Evolutionary conservation across 2,113 vertebrate species (phyloP), one percentile per base, ranked within the genome.

Genomic region (Zonotrichia leucophrys): DNA sequence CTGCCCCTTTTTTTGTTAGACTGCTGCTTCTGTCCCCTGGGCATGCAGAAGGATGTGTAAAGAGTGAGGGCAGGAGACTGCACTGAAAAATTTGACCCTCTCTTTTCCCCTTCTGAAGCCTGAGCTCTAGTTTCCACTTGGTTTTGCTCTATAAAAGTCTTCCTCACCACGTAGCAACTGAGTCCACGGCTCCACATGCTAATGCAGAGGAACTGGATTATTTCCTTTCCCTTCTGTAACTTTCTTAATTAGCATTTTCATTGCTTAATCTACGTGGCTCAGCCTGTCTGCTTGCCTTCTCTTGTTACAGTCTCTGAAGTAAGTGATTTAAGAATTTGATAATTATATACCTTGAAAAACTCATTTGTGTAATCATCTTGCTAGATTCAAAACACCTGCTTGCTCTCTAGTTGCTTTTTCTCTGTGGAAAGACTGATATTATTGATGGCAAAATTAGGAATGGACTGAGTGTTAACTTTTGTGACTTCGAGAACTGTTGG

Each of bases 301-400:
- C 90, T 92, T 92, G 88, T 88, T 90, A 58, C 79, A 80, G 59
- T 42, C 55, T 83, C 86, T 83, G 72, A 95, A 94, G 83, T 68
- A 69, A 83, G 50, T 42, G 42, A 90, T 88, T 73, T 90, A 81
- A 63, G 63, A 86, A 83, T 83, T 88, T 74, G 27, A 16, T 93
- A 94, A 88, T 95, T 93, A 74, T 27, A 50, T 90, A 77, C 83
- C 55, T 90, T 58, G 72, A 74, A 69, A 92, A 89, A 46, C 31
- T 76, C 11, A 47, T 62, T 77, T 85, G 25, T 90, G 11, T 80
- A 66, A 95, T 66, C 28, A 33, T 70, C 42, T 63, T 74, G 23
- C 33, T 50, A 33, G 23, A 80, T 42, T 92, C 46, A 77, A 76
- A 88, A 55, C 75, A 85, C 74, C 87, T 91, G 15, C 37, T 66